These are phyloP conservation scores for Poeciliopsis paucimaculata DNA, from an alignment of 2,797 vertebrate genomes.

Conservation along the genomic window DNA sequence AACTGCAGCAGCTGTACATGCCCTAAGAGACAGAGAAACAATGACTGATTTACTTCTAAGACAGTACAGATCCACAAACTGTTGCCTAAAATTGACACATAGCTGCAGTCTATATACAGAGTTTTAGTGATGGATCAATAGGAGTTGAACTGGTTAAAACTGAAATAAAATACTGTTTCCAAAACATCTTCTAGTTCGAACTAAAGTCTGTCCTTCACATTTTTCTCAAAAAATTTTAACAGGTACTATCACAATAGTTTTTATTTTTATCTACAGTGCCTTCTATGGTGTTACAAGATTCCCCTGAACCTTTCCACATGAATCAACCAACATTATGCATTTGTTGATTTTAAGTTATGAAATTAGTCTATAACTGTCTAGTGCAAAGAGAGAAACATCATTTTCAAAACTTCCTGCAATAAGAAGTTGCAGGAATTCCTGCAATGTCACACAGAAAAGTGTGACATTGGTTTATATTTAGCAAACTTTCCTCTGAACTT, in stretches of 20 bases:
- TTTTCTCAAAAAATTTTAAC: constrained; percentile 41
- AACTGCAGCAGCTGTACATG: constrained; percentile 95
- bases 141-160: neutral
- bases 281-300: neutral
- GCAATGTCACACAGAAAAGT: too few species aligned
- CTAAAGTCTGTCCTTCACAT: constrained; percentile 32
- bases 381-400: neutral
- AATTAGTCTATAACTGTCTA: neutral
- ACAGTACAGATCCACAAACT: neutral
- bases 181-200: constrained; percentile 29
- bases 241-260: constrained; percentile 35
- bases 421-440: too few species aligned
- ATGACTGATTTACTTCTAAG: neutral
- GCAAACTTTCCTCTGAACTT: neutral
- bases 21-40: constrained; percentile 75
- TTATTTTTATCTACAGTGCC: neutral
- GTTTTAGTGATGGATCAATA: neutral
- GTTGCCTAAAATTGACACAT: neutral
- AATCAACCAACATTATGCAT: neutral
- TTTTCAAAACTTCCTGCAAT: neutral
- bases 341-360: neutral
- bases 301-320: neutral
- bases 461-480: neutral
- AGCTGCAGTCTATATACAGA: neutral
- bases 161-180: constrained; percentile 20